Base-by-base conservation (phyloP, 2,888 invertebrate species). In the Synergus itoensis region DNA sequence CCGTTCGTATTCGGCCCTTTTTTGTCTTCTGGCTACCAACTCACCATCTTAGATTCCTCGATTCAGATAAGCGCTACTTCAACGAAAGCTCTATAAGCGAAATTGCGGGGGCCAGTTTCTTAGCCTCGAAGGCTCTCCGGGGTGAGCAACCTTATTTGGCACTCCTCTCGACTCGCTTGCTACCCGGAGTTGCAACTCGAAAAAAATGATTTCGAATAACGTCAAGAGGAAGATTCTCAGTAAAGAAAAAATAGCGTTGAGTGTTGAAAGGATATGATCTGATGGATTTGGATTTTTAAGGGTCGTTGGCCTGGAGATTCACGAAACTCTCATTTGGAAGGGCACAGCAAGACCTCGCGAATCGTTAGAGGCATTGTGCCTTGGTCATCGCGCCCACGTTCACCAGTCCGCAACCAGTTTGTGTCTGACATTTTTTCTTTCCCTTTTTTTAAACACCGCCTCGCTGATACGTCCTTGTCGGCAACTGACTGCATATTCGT, bases 351-450 rank as follows among this genome's bases (percentile, higher is more conserved):
- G 80, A 57, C 69, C n/a, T 64, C 69, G 83, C 83, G 80, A 88
- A 88, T 90, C 88, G 88, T 89, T 87, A 87, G 88, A 88, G 87
- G 88, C 86, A 89, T 90, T 89, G 90, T 88, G 87, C 86, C 86
- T 87, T 88, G 86, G 87, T 86, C 88, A 87, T 88, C 85, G 88
- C 87, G 88, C 89, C 89, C 88, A 88, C 87, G 85, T 87, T 83
- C 82, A 12, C 62, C 77, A 57, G 69, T 64, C 78, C 28, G 28
- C 57, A 76, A 81, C 77, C 81, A 79, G 63, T 79, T 73, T 81
- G 63, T 79, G 77, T 73, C 79, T 43, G 69, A 78, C 18, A 41
- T 79, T 65, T 67, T 78, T 62, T 76, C 45, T 28, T 43, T 63
- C 65, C n/a, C 53, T 75, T 69, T 77, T 80, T 81, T 81, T 64